Conservation (phyloP, 2,113 vertebrate species). For the Eolophus roseicapilla region DNA sequence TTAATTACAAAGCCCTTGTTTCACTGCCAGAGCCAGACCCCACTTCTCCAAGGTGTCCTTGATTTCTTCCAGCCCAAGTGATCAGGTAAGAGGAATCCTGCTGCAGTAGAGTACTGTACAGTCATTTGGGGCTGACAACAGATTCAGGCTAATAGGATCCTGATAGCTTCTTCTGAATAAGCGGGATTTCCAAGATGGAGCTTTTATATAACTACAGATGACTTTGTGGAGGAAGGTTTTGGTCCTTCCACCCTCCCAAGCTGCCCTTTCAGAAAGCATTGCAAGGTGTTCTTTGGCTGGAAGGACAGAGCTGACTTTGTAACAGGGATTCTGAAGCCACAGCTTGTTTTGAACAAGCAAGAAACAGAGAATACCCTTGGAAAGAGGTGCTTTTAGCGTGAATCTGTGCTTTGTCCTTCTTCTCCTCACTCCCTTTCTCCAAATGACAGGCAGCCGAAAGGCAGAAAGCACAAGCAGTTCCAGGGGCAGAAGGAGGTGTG, state of each 20-base stretch:
- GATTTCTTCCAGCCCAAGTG: background rate
- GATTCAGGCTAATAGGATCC: background rate
- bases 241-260: background rate
- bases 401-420: background rate
- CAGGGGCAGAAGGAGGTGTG: background rate
- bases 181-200: background rate
- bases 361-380: background rate
- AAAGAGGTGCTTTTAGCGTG: background rate
- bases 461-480: background rate
- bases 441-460: background rate
- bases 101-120: background rate
- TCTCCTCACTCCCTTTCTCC: background rate
- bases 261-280: background rate
- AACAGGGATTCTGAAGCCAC: background rate
- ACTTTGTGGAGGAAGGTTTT: background rate
- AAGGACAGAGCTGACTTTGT: background rate
- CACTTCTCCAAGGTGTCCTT: background rate
- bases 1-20: background rate
- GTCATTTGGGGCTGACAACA: background rate
- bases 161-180: accelerated
- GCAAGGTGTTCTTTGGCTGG: background rate
- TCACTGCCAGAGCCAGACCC: background rate
- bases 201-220: background rate
- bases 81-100: background rate
- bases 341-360: background rate